A percentile compares a stretch with the other conserved stretches of the same genome.
phyloP scores from a whole-genome alignment of 2,888 invertebrate genomes.

The Lottia gigantea region DNA sequence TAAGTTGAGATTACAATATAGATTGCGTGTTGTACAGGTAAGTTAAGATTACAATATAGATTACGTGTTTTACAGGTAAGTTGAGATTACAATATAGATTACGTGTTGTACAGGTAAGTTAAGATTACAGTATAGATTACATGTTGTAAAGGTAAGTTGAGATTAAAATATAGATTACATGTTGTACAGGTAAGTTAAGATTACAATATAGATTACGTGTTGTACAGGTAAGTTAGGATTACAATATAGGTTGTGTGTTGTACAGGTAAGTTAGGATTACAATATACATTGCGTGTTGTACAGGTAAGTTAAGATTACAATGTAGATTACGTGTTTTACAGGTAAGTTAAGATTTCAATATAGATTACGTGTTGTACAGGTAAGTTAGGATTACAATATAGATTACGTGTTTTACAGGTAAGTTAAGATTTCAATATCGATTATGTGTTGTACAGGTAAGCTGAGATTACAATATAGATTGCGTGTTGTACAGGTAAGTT shows the following conservation, averaged over 20 bases:
- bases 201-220: background rate
- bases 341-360: conserved; percentile 38
- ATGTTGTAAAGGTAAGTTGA: conserved; percentile 80
- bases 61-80: background rate
- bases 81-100: background rate
- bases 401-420: background rate
- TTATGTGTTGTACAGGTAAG: background rate
- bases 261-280: background rate
- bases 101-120: conserved; percentile 75
- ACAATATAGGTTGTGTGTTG: background rate
- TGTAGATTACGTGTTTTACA: conserved; percentile 93
- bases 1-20: too few species aligned
- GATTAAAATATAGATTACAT: background rate
- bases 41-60: background rate
- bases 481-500: too few species aligned
- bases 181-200: background rate
- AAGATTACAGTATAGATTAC: conserved; percentile 88
- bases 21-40: background rate
- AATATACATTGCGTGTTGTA: background rate
- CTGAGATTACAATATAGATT: too few species aligned
- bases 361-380: background rate
- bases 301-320: conserved; percentile 86
- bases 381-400: background rate
- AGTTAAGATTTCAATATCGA: background rate
- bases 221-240: background rate